Conservation (phyloP, 2,113 vertebrate genomes). For the Brachyhypopomus gauderio region DNA sequence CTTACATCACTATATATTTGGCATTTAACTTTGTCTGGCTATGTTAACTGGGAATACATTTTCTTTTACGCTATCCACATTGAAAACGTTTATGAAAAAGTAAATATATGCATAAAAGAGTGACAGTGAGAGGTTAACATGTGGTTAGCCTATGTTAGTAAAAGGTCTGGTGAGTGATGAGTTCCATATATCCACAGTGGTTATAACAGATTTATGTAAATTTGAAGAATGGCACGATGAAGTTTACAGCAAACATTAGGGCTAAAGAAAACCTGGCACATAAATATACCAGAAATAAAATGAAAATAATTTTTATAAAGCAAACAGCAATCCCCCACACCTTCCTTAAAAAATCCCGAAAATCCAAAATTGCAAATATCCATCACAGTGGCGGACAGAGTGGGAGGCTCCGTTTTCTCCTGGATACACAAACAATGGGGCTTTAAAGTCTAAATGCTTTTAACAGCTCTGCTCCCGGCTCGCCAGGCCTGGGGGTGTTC, state of each 20-base stretch:
- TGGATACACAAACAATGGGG: conserved; percentile 73
- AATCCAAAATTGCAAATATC: conserved; percentile 64
- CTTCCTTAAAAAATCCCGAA: background rate
- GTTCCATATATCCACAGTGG: background rate
- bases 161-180: no score
- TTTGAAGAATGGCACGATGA: background rate
- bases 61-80: background rate
- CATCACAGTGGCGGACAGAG: conserved; percentile 63
- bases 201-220: background rate
- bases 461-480: conserved; percentile 68
- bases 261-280: no score
- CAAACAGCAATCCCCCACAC: background rate
- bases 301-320: background rate
- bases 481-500: conserved; percentile 55
- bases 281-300: background rate
- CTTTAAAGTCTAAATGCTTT: conserved; percentile 72
- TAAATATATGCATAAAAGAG: no score
- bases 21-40: background rate
- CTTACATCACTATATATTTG: background rate
- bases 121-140: no score
- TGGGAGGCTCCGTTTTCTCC: conserved; percentile 68
- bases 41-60: background rate
- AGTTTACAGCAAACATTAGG: no score
- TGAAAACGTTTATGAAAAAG: no score
- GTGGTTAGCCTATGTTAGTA: no score